Conservation (phyloP, 2,113 vertebrate genomes). For the Gallinago undulata region DNA sequence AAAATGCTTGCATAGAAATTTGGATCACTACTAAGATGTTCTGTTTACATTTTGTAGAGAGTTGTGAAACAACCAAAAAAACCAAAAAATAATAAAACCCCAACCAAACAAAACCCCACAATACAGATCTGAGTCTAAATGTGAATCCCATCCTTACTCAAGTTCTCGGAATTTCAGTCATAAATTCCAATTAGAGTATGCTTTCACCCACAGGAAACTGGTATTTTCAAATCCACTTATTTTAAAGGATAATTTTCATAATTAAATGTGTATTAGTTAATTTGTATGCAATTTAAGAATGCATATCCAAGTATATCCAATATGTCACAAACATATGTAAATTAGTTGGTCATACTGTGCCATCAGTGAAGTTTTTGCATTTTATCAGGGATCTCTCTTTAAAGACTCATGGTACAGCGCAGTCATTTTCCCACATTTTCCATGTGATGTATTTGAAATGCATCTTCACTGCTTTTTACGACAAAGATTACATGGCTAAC, state of each 20-base stretch:
- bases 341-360: not conserved
- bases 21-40: not conserved
- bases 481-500: not conserved
- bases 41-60: not conserved
- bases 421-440: not conserved
- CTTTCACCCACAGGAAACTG: not conserved
- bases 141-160: not conserved
- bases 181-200: not conserved
- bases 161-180: not conserved
- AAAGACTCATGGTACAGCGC: not conserved
- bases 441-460: not conserved
- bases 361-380: not conserved
- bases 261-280: not conserved
- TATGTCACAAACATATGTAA: not conserved
- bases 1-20: not conserved
- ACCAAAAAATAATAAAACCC: fast-evolving
- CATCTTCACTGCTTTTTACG: not conserved
- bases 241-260: not conserved
- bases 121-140: not conserved
- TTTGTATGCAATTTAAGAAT: not conserved
- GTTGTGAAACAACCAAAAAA: not conserved
- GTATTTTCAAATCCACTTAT: not conserved
- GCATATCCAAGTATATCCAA: not conserved
- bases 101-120: not conserved
- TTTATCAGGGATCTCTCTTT: not conserved